Evolutionary conservation across 2,797 vertebrate species (phyloP).

Genomic region (Alosa sapidissima): DNA sequence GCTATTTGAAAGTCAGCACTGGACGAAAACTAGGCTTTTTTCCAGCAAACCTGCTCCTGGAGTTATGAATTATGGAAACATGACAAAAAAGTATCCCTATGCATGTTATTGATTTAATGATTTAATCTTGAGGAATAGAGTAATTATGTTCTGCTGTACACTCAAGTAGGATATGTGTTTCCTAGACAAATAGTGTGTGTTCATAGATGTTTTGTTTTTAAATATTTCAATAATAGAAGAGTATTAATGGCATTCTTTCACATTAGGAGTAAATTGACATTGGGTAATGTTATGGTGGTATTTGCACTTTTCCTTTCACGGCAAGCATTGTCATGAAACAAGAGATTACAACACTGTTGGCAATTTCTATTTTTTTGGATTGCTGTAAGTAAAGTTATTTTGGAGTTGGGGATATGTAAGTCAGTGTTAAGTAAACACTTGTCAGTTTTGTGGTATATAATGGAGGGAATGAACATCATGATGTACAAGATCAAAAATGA

Average conservation of each 20-base stretch:
- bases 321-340: background rate
- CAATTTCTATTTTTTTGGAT: background rate
- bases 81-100: background rate
- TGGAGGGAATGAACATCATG: too few species aligned
- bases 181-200: background rate
- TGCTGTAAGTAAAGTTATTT: background rate
- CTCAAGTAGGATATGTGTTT: background rate
- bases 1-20: slow-evolving; percentile 90
- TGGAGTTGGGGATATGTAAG: background rate
- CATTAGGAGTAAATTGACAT: background rate
- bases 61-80: slow-evolving; percentile 74
- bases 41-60: slow-evolving; percentile 84
- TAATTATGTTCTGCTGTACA: background rate
- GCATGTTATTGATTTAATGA: background rate
- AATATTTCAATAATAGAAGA: background rate
- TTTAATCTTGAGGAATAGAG: background rate
- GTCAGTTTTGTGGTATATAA: background rate
- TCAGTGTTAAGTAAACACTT: background rate
- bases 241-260: background rate
- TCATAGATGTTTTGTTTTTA: background rate
- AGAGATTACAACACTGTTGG: background rate
- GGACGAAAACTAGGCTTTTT: slow-evolving; percentile 93
- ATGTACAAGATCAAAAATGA: background rate
- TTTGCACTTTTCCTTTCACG: too few species aligned
- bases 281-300: background rate